phyloP scores from a whole-genome alignment of 2,113 vertebrate genomes.

The Cricetomys ansorgei region DNA sequence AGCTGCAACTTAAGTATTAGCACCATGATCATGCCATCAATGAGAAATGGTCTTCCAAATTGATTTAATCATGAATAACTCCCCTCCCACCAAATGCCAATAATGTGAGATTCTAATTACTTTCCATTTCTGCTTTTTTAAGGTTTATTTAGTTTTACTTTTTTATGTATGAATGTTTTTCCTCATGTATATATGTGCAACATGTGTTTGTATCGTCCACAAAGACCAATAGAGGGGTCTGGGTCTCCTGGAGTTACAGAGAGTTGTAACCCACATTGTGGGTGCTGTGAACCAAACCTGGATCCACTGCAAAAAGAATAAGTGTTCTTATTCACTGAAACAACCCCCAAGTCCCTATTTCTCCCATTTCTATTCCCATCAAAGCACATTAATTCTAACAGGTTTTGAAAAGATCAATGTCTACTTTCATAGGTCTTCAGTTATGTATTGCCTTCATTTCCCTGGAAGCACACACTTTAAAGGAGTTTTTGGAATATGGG shows the following conservation, averaged over 20 bases:
- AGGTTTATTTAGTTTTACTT: not conserved
- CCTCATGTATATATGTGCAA: not conserved
- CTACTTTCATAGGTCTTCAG: not conserved
- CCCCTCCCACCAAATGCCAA: constrained; percentile 75
- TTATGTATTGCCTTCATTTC: not conserved
- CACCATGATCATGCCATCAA: constrained; percentile 46
- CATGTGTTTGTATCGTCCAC: not conserved
- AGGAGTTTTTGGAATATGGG: not conserved
- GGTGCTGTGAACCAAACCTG: not conserved
- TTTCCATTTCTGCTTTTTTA: not conserved
- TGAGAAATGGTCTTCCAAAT: constrained; percentile 6
- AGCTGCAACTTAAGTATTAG: constrained; percentile 71
- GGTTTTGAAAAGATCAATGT: constrained; percentile 26
- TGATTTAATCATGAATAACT: constrained; percentile 50
- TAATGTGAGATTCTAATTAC: constrained; percentile 32
- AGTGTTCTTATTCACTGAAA: no score
- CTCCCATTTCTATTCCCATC: constrained; percentile 17
- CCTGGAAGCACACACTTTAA: not conserved
- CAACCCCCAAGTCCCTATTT: constrained; percentile 11
- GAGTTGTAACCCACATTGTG: not conserved
- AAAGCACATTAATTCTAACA: constrained; percentile 54
- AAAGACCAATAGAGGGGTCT: not conserved
- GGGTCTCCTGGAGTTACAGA: not conserved
- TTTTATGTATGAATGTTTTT: not conserved
- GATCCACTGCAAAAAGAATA: not conserved